A percentile compares a stretch with the other conserved stretches of the same genome.
Evolutionary conservation across 2,888 invertebrate species (phyloP).

Genomic region (Reticulitermes lucifugus): DNA sequence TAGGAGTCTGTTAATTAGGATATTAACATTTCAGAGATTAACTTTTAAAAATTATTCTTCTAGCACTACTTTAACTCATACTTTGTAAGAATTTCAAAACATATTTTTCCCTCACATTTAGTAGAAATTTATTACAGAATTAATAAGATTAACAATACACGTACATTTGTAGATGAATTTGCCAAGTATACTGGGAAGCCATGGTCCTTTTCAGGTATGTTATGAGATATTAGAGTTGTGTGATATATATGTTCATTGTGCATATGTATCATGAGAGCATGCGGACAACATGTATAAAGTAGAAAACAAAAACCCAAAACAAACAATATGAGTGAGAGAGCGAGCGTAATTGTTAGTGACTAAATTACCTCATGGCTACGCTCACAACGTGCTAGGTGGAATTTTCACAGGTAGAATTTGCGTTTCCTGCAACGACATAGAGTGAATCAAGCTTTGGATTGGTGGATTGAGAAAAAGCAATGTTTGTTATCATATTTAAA

Average conservation of each 20-base stretch:
- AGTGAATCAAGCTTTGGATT: slow-evolving; percentile 47
- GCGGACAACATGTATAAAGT: slow-evolving; percentile 42
- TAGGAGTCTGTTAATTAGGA: too few relatives aligned
- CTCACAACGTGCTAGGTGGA: slow-evolving; percentile 52
- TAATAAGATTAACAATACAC: not conserved
- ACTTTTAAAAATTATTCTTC: too few relatives aligned
- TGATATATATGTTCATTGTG: slow-evolving; percentile 36
- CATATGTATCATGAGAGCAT: slow-evolving; percentile 32
- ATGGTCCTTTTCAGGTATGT: not conserved
- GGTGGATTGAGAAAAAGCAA: slow-evolving; percentile 29
- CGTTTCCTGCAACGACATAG: slow-evolving; percentile 57
- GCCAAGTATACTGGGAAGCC: not conserved
- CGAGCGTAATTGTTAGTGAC: slow-evolving; percentile 47
- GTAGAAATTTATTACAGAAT: not conserved
- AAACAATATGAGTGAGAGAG: slow-evolving; percentile 42
- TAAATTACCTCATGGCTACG: slow-evolving; percentile 49
- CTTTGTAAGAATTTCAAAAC: too few relatives aligned
- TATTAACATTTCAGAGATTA: too few relatives aligned
- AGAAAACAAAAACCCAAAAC: slow-evolving; percentile 36
- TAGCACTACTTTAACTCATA: too few relatives aligned
- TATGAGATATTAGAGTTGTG: not conserved
- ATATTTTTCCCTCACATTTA: too few relatives aligned
- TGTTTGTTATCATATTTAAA: slow-evolving; percentile 21
- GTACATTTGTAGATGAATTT: not conserved
- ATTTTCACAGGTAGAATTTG: slow-evolving; percentile 58